These are phyloP conservation scores for Erpornis zantholeuca DNA, from an alignment of 2,113 vertebrate species.

Conservation along the genomic window DNA sequence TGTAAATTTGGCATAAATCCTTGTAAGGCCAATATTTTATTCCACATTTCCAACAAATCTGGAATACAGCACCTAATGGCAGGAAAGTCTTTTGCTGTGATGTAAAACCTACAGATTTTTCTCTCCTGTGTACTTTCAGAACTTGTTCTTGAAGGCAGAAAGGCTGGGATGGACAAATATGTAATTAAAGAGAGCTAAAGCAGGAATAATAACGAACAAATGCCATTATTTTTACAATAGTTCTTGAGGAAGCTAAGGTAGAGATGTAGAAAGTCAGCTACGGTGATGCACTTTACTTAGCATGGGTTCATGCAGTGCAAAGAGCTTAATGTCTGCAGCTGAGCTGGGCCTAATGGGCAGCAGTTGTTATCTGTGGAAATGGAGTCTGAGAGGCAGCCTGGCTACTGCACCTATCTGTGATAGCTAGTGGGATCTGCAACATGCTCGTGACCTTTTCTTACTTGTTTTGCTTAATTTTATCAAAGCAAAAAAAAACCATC, in stretches of 20 bases:
- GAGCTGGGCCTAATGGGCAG: conserved; percentile 55
- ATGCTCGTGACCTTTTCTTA: neutral
- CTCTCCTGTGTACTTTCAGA: neutral
- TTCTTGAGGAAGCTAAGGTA: neutral
- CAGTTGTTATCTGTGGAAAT: conserved; percentile 43
- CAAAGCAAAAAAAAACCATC: neutral
- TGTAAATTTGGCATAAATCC: neutral
- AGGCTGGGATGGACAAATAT: neutral
- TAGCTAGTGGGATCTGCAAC: neutral
- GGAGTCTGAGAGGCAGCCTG: conserved; percentile 26
- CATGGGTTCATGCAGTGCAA: conserved; percentile 61
- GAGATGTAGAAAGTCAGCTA: conserved; percentile 29
- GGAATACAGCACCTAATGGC: neutral
- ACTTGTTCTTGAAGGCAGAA: neutral
- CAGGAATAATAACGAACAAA: neutral
- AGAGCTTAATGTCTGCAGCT: conserved; percentile 58
- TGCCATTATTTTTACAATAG: neutral
- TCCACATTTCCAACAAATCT: neutral
- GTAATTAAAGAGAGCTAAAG: conserved; percentile 26
- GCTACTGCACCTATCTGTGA: neutral
- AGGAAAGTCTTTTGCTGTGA: neutral
- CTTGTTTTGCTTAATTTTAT: conserved; percentile 11
- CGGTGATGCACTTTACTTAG: conserved; percentile 50
- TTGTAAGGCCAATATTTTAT: neutral
- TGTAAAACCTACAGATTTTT: neutral